phyloP scores from a whole-genome alignment of 2,113 vertebrate species.

The Dipodomys spectabilis region DNA sequence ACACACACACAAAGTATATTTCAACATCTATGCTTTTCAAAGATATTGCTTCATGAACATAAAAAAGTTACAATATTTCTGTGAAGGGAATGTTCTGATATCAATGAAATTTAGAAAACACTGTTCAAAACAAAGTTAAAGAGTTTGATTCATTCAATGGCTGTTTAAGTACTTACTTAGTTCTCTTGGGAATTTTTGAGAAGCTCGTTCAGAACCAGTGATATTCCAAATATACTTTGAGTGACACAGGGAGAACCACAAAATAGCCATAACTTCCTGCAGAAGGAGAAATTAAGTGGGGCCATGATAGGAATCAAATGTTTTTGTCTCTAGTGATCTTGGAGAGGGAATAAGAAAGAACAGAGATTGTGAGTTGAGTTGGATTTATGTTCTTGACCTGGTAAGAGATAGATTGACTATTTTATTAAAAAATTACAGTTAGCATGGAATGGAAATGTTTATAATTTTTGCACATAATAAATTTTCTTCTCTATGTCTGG shows the following conservation, averaged over 20 bases:
- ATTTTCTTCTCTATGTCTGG: background rate
- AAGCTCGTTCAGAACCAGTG: too few species aligned
- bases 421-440: conserved; percentile 9
- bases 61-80: conserved; percentile 7
- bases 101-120: background rate
- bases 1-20: too few species aligned
- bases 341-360: background rate
- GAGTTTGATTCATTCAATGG: background rate
- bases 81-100: conserved; percentile 12
- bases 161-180: background rate
- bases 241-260: background rate
- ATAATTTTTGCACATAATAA: background rate
- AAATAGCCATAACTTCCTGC: background rate
- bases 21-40: conserved; percentile 6
- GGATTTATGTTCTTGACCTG: background rate
- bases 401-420: background rate
- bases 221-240: background rate
- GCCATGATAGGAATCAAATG: background rate
- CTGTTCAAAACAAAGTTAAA: conserved; percentile 13
- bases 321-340: conserved; percentile 14
- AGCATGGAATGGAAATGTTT: background rate
- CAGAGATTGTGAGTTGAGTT: background rate
- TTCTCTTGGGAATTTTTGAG: background rate
- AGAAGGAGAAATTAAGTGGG: background rate
- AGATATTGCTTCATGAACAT: background rate